Base-by-base conservation (phyloP, 2,888 invertebrate species). In the Thymelicus lineola region DNA sequence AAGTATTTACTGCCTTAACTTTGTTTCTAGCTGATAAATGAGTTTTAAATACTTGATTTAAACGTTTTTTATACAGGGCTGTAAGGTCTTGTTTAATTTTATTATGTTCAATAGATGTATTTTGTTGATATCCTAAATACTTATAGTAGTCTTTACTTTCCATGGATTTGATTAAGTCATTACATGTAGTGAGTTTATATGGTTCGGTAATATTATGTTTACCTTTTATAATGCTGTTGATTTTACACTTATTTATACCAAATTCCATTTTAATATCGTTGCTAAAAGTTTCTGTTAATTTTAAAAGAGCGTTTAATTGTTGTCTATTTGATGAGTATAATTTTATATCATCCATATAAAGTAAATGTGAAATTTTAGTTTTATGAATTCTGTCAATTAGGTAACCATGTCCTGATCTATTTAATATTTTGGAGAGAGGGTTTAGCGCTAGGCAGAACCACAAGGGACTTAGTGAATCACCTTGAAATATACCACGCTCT, bases 181-280 rank as follows among this genome's bases (percentile, higher is more conserved):
- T n/a, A 53, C 46, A 28, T 61, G 14, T 10, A 53, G 55, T 9
- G 60, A 57, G 7, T 46, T 28, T 35, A 64, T 59, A 55, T 61
- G 46, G 7, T 0, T 61, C 61, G 14, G 48, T 42, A 17, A 35
- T 17, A 42, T 53, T 17, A 57, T 55, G 42, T 57, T 64, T 55
- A 17, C 59, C 65, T 46, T 45, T 70, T 48, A 20, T 60, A 7
- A 72, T 69, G 42, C 64, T 66, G 42, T 60, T 68, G 28, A 71
- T 73, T 65, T 70, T 71, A 46, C 72, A 72, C 62, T 74, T 71
- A 58, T 72, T 61, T 14, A 66, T 70, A 20, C 73, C 68, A 60
- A 73, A 73, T 58, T 59, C 15, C 73, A 73, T 73, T 20, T 71
- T 68, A n/a, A 73, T 73, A 6, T 73, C 69, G 17, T 42, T 53